Evolutionary conservation across 2,888 invertebrate species (phyloP).

Genomic region (Eilema griseolum): DNA sequence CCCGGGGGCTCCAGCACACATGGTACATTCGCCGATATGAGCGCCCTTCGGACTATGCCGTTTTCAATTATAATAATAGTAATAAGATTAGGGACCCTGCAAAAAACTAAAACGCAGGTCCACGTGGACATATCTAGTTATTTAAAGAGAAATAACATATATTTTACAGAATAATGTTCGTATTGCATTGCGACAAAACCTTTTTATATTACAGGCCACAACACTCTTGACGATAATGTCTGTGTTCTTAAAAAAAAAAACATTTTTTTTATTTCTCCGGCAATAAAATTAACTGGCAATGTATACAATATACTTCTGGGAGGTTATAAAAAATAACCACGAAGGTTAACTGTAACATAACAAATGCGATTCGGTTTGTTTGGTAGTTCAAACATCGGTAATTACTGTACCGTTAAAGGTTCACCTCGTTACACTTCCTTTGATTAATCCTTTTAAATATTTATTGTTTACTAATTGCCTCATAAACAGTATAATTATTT

Average conservation of each 20-base stretch:
- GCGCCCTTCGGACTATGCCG: too few relatives aligned
- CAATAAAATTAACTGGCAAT: constrained; percentile 1
- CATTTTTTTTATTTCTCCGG: not conserved
- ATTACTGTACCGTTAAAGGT: constrained; percentile 2
- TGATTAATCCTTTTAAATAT: constrained; percentile 1
- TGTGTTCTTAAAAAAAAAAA: not conserved
- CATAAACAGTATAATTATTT: not conserved
- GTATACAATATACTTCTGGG: not conserved
- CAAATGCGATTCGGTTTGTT: not conserved
- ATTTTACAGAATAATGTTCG: too few relatives aligned
- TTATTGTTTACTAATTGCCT: not conserved
- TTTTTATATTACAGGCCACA: too few relatives aligned
- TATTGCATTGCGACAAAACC: too few relatives aligned
- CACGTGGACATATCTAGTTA: too few relatives aligned
- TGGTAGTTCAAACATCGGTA: not conserved
- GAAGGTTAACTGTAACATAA: not conserved
- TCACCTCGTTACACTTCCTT: constrained; percentile 1
- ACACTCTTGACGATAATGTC: too few relatives aligned
- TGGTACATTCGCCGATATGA: too few relatives aligned
- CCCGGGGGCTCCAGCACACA: too few relatives aligned
- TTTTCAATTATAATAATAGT: too few relatives aligned
- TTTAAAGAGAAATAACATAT: too few relatives aligned
- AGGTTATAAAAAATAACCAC: not conserved
- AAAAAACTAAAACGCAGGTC: too few relatives aligned
- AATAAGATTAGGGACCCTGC: too few relatives aligned